Evolutionary conservation across 2,113 vertebrate genomes (phyloP).

Genomic region (Phaetusa simplex): DNA sequence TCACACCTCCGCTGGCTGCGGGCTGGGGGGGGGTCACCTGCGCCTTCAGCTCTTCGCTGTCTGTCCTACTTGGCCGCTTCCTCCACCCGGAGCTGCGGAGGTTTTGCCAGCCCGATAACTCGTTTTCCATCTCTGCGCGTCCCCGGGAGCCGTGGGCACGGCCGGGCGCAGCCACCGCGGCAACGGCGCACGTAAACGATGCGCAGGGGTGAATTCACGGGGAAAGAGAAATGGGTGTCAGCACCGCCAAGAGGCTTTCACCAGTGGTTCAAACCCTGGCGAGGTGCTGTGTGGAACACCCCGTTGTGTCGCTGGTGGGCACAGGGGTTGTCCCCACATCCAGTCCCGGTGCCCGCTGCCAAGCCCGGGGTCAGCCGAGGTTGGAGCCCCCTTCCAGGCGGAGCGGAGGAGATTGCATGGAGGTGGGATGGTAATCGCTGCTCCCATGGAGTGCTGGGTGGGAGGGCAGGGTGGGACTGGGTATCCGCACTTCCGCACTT

Average conservation of each 20-base stretch:
- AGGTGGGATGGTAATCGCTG: background rate
- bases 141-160: rapidly evolving
- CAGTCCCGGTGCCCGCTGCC: background rate
- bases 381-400: background rate
- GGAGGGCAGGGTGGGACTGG: background rate
- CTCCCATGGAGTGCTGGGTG: rapidly evolving
- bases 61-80: rapidly evolving
- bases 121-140: background rate
- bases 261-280: background rate
- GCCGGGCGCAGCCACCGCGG: rapidly evolving
- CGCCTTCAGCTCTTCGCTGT: background rate
- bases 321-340: background rate
- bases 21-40: background rate
- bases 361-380: background rate
- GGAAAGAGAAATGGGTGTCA: background rate
- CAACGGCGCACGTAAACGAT: rapidly evolving
- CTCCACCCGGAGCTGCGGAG: no score
- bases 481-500: rapidly evolving
- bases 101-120: background rate
- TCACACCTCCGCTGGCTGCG: rapidly evolving
- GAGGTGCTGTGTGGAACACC: background rate
- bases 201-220: background rate
- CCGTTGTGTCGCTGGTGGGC: background rate
- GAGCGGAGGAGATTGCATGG: rapidly evolving
- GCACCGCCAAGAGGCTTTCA: background rate